Evolutionary conservation across 2,888 invertebrate species (phyloP), one percentile per base, ranked within the genome.

Genomic region (Heliconius aoede): DNA sequence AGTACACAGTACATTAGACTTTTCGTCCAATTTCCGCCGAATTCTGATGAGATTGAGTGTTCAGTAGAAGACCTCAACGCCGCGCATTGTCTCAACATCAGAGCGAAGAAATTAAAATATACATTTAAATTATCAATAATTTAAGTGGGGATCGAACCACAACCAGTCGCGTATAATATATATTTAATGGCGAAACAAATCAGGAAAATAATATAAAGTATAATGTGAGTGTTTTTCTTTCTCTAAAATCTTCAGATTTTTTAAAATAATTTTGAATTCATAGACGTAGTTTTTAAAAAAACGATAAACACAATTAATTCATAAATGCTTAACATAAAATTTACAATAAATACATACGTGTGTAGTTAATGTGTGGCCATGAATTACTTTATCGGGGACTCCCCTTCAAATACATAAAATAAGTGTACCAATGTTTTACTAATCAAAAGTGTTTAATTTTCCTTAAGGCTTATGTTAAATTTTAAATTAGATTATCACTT

Each of bases 301-400:
- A 60, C 26, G 15, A 60, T 26, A 5, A 60, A 60, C 5, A 60
- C 24, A 26, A 60, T 5, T 68, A 55, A 18, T 58, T 64, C 32
- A 58, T 64, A 55, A 18, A 13, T 62, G 40, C 28, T 64, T 26
- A 15, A 40, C 18, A 71, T 64, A 26, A 76, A 58, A 71, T 71
- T 55, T 26, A 51, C 9, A 61, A 75, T 51, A n/a, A n/a, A 51
- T 71, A 46, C 2, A 46, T 21, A 7, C 2, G 46, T 46, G 55
- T 26, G 26, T 46, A 55, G 28, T 60, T 30, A 75, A 18, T 26
- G 21, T 65, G 71, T 28, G 46, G n/a, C 73, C 28, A 67, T 74
- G 76, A 64, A 67, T 72, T 64, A 62, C n/a, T 67, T 55, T 72
- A 78, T 72, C 65, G 62, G 76, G 74, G 67, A 78, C 67, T 78